Conservation (phyloP, 2,888 invertebrate species). For the Dryomyza anilis region DNA sequence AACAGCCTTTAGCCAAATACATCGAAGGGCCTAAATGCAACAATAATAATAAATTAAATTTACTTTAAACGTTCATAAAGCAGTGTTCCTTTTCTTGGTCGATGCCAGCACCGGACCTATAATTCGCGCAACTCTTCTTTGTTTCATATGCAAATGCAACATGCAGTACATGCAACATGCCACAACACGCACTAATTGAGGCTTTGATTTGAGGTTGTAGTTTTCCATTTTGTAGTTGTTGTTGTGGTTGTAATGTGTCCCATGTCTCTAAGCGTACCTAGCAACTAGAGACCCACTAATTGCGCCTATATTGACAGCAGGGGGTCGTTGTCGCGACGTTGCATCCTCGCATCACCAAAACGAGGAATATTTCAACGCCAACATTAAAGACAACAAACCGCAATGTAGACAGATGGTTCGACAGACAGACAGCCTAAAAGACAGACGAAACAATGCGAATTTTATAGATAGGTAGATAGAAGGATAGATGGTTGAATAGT, state of each 20-base stretch:
- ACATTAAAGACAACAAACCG: slow-evolving; percentile 35
- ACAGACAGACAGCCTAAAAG: neutral
- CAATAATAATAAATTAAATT: too few relatives aligned
- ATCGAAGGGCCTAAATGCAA: too few relatives aligned
- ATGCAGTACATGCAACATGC: too few relatives aligned
- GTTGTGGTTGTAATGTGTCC: neutral
- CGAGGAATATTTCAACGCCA: slow-evolving; percentile 44
- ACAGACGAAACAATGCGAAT: neutral
- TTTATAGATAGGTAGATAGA: neutral
- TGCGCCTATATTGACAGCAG: slow-evolving; percentile 9
- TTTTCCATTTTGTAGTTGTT: neutral
- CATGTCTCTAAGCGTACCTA: neutral
- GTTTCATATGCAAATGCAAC: too few relatives aligned
- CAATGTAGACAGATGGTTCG: slow-evolving; percentile 11
- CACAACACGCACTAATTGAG: slow-evolving; percentile 55
- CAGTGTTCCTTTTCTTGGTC: too few relatives aligned
- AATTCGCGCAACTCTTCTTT: too few relatives aligned
- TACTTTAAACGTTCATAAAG: too few relatives aligned
- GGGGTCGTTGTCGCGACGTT: too few relatives aligned
- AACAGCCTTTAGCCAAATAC: too few relatives aligned
- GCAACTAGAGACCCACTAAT: slow-evolving; percentile 5
- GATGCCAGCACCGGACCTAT: too few relatives aligned
- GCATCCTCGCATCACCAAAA: slow-evolving; percentile 30
- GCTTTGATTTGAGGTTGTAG: slow-evolving; percentile 34
- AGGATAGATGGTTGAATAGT: neutral